phyloP scores from a whole-genome alignment of 2,113 vertebrate genomes.

The Pelobates fuscus region DNA sequence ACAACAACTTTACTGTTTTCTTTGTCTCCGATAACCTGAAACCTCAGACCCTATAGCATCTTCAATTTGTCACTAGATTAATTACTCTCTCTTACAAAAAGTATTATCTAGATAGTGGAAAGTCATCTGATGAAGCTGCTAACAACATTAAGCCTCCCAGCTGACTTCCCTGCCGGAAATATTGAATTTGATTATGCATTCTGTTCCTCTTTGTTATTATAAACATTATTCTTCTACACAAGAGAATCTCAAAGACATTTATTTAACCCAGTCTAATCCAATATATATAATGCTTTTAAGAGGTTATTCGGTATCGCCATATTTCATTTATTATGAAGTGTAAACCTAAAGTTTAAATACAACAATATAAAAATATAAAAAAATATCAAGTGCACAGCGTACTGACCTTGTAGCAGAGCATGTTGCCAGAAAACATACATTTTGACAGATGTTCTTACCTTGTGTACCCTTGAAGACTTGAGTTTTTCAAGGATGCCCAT shows the following conservation, averaged over 20 bases:
- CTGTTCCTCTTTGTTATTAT: constrained; percentile 29
- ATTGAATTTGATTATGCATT: constrained; percentile 42
- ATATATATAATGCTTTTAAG: constrained; percentile 28
- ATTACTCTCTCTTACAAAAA: constrained; percentile 34
- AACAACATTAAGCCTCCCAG: constrained; percentile 46
- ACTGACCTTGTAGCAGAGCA: neutral
- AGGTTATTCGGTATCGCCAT: neutral
- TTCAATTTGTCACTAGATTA: constrained; percentile 22
- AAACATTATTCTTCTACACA: constrained; percentile 32
- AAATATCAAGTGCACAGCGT: neutral
- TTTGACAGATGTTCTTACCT: neutral
- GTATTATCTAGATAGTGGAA: constrained; percentile 35
- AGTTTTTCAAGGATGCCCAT: neutral
- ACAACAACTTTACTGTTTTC: neutral
- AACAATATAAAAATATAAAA: neutral
- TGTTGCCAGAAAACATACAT: neutral
- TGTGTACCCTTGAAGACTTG: constrained; percentile 21
- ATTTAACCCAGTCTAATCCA: constrained; percentile 15
- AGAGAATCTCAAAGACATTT: constrained; percentile 5
- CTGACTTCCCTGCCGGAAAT: constrained; percentile 43
- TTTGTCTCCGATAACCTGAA: constrained; percentile 1
- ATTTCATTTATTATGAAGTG: neutral
- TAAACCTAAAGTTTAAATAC: neutral
- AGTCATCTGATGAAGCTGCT: constrained; percentile 38
- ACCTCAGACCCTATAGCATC: neutral